Evolutionary conservation across 2,113 vertebrate species (phyloP).

Genomic region (Hippocampus guttulatus): DNA sequence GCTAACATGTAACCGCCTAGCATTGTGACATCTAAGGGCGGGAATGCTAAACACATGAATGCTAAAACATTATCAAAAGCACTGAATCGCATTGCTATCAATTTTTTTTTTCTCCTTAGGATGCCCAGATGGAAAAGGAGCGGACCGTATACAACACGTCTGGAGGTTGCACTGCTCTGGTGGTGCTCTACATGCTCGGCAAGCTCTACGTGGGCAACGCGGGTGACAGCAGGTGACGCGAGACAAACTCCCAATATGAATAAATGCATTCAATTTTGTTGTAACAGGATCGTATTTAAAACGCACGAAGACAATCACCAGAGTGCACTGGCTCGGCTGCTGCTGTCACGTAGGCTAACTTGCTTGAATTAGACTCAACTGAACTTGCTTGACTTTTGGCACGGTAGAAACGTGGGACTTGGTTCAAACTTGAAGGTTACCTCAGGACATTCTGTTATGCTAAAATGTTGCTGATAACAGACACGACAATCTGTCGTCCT

Average conservation of each 20-base stretch:
- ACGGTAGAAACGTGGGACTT: neutral
- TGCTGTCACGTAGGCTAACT: too few species aligned
- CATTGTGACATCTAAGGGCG: too few species aligned
- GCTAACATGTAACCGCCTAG: too few species aligned
- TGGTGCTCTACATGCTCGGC: conserved; percentile 81
- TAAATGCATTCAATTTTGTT: neutral
- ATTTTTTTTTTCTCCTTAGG: conserved; percentile 64
- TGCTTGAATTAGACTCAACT: too few species aligned
- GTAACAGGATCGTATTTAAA: too few species aligned
- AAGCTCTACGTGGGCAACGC: conserved; percentile 95
- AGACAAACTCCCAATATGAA: neutral
- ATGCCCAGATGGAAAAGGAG: conserved; percentile 89
- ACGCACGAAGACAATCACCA: too few species aligned
- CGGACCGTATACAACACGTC: conserved; percentile 83
- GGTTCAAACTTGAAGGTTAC: neutral
- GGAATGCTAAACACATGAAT: too few species aligned
- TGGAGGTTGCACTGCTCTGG: conserved; percentile 91
- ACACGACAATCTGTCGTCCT: neutral
- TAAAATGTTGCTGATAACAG: neutral
- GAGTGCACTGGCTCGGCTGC: too few species aligned
- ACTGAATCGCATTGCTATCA: neutral
- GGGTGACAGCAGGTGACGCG: conserved; percentile 89
- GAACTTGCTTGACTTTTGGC: too few species aligned
- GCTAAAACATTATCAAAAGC: neutral
- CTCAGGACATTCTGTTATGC: neutral